These are phyloP conservation scores for Fringilla coelebs DNA, from an alignment of 2,797 vertebrate species.

Conservation along the genomic window DNA sequence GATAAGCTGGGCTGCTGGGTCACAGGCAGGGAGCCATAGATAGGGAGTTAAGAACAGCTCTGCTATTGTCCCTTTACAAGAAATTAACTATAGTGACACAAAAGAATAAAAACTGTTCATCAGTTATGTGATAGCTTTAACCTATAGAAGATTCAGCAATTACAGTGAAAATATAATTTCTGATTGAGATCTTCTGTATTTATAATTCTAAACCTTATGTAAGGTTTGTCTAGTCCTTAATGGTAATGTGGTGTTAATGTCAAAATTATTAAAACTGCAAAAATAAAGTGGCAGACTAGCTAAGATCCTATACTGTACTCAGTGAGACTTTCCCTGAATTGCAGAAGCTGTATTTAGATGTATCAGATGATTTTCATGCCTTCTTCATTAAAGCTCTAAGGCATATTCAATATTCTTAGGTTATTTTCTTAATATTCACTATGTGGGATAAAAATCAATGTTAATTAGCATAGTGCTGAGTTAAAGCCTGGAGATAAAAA, in stretches of 20 bases:
- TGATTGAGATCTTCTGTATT: neutral
- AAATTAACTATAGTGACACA: neutral
- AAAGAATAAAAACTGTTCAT: neutral
- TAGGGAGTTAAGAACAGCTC: neutral
- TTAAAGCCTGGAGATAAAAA: neutral
- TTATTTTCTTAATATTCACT: neutral
- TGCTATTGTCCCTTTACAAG: neutral
- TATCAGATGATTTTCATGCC: neutral
- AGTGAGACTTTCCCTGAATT: neutral
- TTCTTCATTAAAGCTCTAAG: neutral
- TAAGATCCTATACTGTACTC: neutral
- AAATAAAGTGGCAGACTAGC: neutral
- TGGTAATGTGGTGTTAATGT: neutral
- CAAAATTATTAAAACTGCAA: neutral
- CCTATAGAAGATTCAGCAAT: neutral
- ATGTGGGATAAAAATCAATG: rapidly evolving
- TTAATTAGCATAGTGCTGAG: neutral
- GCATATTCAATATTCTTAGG: neutral
- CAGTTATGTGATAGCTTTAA: neutral
- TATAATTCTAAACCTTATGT: neutral
- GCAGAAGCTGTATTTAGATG: neutral
- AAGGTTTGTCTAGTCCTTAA: neutral
- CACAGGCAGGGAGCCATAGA: neutral
- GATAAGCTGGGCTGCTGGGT: neutral
- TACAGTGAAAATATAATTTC: neutral